These are phyloP conservation scores for Drosophila mayri DNA, from an alignment of 1,140 invertebrate species.

Conservation along the genomic window DNA sequence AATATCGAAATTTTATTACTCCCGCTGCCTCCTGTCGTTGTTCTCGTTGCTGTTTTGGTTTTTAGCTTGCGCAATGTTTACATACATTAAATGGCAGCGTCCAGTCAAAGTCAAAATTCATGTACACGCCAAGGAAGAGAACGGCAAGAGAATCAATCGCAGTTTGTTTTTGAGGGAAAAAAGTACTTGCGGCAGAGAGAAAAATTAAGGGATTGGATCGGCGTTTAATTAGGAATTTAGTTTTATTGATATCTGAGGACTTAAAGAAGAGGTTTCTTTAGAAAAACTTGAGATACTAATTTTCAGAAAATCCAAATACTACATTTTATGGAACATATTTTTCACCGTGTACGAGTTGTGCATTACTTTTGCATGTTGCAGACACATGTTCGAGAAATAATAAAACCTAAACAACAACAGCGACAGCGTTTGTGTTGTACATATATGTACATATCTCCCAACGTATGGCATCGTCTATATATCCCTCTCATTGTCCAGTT, in stretches of 20 bases:
- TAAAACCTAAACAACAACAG: conserved; percentile 45
- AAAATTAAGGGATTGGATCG: background rate
- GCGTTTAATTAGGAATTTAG: background rate
- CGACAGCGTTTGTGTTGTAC: conserved; percentile 62
- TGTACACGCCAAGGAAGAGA: conserved; percentile 50
- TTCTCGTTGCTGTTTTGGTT: conserved; percentile 57
- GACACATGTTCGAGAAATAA: conserved; percentile 66
- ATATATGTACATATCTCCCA: conserved; percentile 9
- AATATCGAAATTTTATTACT: conserved; percentile 62
- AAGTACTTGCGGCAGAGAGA: conserved; percentile 6
- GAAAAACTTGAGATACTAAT: background rate
- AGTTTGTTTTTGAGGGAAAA: conserved; percentile 4
- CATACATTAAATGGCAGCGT: conserved; percentile 59
- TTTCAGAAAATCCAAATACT: too few relatives aligned
- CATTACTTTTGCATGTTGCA: conserved; percentile 83
- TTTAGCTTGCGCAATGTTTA: conserved; percentile 79
- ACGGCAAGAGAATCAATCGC: conserved; percentile 21
- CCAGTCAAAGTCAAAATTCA: conserved; percentile 78
- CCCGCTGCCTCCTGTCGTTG: conserved; percentile 14
- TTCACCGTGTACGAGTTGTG: conserved; percentile 54
- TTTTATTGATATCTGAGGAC: background rate
- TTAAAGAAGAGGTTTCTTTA: background rate
- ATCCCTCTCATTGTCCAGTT: conserved; percentile 60
- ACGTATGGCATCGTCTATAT: conserved; percentile 38
- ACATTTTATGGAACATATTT: background rate